Percentiles rank a stretch among this genome's conserved stretches.
phyloP scores from a whole-genome alignment of 2,113 vertebrate genomes.

The Psammodynastes pulverulentus region DNA sequence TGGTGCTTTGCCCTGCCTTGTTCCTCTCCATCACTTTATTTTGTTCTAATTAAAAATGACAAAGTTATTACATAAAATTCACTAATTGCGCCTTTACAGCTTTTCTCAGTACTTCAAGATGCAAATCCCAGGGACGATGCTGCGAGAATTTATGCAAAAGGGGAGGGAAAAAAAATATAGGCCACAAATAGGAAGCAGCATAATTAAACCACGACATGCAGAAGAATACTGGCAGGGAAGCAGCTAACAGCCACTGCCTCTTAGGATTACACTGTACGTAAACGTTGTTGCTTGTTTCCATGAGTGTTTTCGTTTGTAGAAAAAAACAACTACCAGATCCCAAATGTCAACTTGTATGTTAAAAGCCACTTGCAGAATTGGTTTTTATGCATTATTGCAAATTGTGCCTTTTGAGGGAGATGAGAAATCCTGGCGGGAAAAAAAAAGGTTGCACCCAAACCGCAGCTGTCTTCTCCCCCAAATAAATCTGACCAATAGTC shows the following conservation, averaged over 20 bases:
- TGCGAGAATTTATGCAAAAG: not conserved
- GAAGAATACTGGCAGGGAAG: not conserved
- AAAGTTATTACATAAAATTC: conserved; percentile 9
- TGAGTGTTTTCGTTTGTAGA: not conserved
- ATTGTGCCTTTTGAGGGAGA: not conserved
- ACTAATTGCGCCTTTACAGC: not conserved
- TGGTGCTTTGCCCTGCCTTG: not conserved
- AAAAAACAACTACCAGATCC: not conserved
- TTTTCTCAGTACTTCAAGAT: not conserved
- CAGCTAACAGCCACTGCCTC: not conserved
- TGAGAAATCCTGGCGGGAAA: not conserved
- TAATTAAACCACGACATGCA: not conserved
- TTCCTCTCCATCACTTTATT: not conserved
- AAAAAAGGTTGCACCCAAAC: not conserved
- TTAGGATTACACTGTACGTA: not conserved
- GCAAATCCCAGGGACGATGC: not conserved
- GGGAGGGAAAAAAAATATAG: not conserved
- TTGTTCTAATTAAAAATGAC: conserved; percentile 7
- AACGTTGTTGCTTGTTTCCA: not conserved
- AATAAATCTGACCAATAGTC: not conserved
- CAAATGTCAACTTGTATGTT: not conserved
- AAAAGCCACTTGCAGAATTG: not conserved
- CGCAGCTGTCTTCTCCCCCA: not conserved
- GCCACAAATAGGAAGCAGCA: not conserved
- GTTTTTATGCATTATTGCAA: not conserved